Evolutionary conservation across 1,140 invertebrate genomes (phyloP), one percentile per base, ranked within the genome.

Genomic region (Calosoma granatense): DNA sequence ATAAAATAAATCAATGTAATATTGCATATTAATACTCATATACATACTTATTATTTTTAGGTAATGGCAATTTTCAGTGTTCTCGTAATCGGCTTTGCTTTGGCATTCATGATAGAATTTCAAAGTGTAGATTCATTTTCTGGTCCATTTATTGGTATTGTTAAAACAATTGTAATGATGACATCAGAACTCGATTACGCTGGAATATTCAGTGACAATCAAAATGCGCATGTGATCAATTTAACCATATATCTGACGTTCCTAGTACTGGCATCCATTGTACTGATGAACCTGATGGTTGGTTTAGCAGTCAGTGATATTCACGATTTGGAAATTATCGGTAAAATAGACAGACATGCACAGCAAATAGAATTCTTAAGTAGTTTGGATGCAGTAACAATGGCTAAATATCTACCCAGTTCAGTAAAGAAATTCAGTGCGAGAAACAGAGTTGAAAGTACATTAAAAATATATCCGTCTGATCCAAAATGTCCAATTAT

Each of bases 291-390:
- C 61, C 63, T 81, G 23, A 72, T 81, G 65, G 76, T 81, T 17
- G 80, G 78, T 63, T 72, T 82, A 36, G 79, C 80, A 22, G 80
- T 81, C 19, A 81, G 76, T 60, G 80, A 82, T 61, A 79, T 81
- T 15, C 77, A 78, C 62, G 76, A 76, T 58, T 68, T 82, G 53
- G 73, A 80, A 65, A 72, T 75, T 2, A 65, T 75, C 41, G 78
- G 78, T 2, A 76, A 76, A 57, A 73, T 75, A 11, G 63, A 69
- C 47, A 68, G 74, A 56, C 56, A 75, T 2, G 72, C 65, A 0
- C 73, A 75, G 43, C 75, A 76, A 64, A 72, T 74, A 1, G 71
- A 72, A n/a, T 74, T 77, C 54, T 63, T 77, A 11, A 64, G 69
- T 20, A 72, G 69, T 14, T 58, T 76, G 9, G 74, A 76, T 47